These are phyloP conservation scores for Pseudobourletiella spinata DNA, from an alignment of 1,140 invertebrate species.

Conservation along the genomic window DNA sequence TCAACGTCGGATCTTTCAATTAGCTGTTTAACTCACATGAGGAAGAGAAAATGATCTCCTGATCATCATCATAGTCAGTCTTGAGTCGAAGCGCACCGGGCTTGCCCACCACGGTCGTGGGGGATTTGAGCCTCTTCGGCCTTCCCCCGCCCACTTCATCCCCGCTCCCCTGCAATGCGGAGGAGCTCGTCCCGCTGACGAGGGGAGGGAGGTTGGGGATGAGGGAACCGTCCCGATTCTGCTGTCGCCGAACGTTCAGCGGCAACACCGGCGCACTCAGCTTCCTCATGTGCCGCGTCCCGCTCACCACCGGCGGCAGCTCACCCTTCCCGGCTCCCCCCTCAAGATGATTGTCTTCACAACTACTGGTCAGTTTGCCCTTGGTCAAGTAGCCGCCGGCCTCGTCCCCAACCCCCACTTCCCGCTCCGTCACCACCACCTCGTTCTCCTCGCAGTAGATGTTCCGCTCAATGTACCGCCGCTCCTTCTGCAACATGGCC, in stretches of 20 bases:
- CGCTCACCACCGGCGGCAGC: background rate
- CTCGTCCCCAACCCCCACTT: background rate
- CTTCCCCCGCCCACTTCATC: background rate
- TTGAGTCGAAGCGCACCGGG: slow-evolving; percentile 5
- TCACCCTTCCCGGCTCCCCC: background rate
- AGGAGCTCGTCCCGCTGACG: background rate
- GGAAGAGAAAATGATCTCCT: slow-evolving; percentile 10
- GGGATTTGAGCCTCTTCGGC: slow-evolving; percentile 16
- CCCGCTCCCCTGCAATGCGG: background rate
- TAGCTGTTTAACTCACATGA: slow-evolving; percentile 5
- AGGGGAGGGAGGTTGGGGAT: background rate
- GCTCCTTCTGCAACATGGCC: slow-evolving; percentile 35
- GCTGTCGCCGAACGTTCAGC: background rate
- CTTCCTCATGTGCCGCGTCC: background rate
- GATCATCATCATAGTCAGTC: slow-evolving; percentile 10
- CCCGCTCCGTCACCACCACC: slow-evolving; percentile 12
- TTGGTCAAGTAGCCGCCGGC: background rate
- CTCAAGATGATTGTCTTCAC: slow-evolving; percentile 6
- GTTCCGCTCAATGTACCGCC: slow-evolving; percentile 26
- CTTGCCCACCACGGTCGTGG: background rate
- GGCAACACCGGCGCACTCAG: slow-evolving; percentile 3
- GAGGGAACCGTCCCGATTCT: background rate
- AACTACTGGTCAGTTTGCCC: background rate
- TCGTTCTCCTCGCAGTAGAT: slow-evolving; percentile 16
- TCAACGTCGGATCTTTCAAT: slow-evolving; percentile 9